Conservation (phyloP, 2,797 vertebrate species). For the Poeciliopsis infans region DNA sequence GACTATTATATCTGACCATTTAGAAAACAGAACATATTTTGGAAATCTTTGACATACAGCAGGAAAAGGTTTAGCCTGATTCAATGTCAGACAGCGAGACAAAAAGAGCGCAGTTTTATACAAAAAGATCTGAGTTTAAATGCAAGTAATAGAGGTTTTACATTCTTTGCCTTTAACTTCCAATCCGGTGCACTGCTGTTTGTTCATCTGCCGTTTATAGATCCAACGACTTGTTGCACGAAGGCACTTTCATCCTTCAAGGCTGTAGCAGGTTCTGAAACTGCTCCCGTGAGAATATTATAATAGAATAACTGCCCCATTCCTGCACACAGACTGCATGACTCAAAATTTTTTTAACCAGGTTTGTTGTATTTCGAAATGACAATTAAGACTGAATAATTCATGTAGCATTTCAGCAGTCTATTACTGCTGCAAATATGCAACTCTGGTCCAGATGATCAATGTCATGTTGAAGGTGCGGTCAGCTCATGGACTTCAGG, state of each 20-base stretch:
- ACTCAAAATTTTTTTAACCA: constrained; percentile 52
- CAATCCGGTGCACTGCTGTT: constrained; percentile 38
- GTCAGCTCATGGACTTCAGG: constrained; percentile 24
- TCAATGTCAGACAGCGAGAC: background rate
- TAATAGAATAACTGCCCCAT: constrained; percentile 55
- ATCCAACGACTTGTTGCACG: constrained; percentile 60
- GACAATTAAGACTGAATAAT: constrained; percentile 74
- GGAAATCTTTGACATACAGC: background rate
- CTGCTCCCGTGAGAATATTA: constrained; percentile 53
- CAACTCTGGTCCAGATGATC: constrained; percentile 1
- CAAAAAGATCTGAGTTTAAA: background rate
- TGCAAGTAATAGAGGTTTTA: constrained; percentile 42
- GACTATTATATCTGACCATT: background rate
- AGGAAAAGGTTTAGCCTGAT: background rate
- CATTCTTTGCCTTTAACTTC: constrained; percentile 52
- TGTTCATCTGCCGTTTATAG: constrained; percentile 43
- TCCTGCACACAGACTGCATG: constrained; percentile 64
- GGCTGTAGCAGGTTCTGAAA: constrained; percentile 57
- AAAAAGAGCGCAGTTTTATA: background rate
- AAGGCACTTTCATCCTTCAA: constrained; percentile 72
- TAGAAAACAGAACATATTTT: background rate
- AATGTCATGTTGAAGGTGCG: constrained; percentile 11
- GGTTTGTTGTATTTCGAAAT: constrained; percentile 70
- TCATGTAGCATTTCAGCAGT: constrained; percentile 69
- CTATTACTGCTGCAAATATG: constrained; percentile 55